phyloP scores from a whole-genome alignment of 2,113 vertebrate genomes.

The Campylorhamphus procurvoides region DNA sequence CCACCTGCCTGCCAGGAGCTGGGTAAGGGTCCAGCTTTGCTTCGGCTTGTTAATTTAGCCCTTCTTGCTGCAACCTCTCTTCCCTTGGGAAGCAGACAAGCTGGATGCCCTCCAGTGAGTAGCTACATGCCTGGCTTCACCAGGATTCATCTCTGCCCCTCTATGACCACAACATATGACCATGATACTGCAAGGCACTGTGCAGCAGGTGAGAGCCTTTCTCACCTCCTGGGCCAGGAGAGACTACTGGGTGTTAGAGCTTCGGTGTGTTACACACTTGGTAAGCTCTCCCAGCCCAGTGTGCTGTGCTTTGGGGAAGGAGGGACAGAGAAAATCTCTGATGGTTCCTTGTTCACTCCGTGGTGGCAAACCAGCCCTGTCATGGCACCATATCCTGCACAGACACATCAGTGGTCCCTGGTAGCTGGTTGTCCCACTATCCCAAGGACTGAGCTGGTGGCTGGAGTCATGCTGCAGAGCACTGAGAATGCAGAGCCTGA shows the following conservation, averaged over 20 bases:
- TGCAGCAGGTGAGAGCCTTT: not conserved
- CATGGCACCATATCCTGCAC: not conserved
- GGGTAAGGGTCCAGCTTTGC: not conserved
- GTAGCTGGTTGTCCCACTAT: not conserved
- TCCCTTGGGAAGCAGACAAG: not conserved
- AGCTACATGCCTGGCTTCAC: not conserved
- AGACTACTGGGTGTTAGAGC: fast-evolving
- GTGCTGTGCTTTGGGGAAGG: fast-evolving
- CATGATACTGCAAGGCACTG: not conserved
- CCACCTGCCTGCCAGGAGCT: not conserved
- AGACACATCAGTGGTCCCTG: not conserved
- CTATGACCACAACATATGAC: not conserved
- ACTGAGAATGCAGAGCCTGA: fast-evolving
- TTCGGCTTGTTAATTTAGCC: not conserved
- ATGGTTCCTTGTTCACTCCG: not conserved
- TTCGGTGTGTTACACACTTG: not conserved
- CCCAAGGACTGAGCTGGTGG: not conserved
- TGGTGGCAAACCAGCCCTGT: not conserved
- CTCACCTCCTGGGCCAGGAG: not conserved
- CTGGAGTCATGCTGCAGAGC: not conserved
- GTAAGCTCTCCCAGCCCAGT: not conserved
- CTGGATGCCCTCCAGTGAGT: fast-evolving
- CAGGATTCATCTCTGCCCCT: not conserved
- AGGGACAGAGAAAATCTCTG: not conserved
- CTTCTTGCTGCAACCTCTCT: not conserved